phyloP scores from a whole-genome alignment of 2,888 invertebrate species.

The Notocelia uddmanniana region DNA sequence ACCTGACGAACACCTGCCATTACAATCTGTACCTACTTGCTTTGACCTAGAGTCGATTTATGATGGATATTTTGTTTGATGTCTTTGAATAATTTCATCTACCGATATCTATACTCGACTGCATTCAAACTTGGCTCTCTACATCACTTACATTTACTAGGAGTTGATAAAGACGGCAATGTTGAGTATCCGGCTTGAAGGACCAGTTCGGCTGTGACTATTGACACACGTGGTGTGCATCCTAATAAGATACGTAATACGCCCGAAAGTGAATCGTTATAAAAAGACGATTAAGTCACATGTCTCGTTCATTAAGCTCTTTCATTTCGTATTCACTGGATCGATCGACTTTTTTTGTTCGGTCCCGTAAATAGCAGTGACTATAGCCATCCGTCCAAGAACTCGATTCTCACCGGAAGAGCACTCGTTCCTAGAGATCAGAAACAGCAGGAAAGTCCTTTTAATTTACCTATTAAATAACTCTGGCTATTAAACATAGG shows the following conservation, averaged over 20 bases:
- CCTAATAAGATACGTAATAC: conserved; percentile 24
- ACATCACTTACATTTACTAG: conserved; percentile 14
- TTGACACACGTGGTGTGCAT: conserved; percentile 42
- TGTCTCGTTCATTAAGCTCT: no score
- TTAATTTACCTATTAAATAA: no score
- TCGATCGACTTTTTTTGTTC: no score
- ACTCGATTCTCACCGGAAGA: no score
- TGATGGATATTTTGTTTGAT: neutral
- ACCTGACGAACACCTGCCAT: neutral
- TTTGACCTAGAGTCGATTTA: neutral
- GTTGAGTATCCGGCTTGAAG: conserved; percentile 27
- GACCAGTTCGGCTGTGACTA: conserved; percentile 16
- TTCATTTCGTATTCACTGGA: neutral
- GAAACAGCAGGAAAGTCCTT: no score
- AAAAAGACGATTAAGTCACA: conserved; percentile 30
- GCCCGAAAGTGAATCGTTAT: conserved; percentile 29
- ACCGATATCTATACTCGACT: neutral
- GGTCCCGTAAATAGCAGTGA: no score
- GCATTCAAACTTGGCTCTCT: neutral
- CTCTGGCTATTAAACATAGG: no score
- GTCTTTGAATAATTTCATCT: neutral
- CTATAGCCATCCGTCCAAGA: no score
- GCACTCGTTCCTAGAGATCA: no score
- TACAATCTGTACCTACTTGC: neutral
- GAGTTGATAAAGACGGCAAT: conserved; percentile 18